Conservation (phyloP, 2,888 invertebrate genomes). For the Chymomyza amoena region DNA sequence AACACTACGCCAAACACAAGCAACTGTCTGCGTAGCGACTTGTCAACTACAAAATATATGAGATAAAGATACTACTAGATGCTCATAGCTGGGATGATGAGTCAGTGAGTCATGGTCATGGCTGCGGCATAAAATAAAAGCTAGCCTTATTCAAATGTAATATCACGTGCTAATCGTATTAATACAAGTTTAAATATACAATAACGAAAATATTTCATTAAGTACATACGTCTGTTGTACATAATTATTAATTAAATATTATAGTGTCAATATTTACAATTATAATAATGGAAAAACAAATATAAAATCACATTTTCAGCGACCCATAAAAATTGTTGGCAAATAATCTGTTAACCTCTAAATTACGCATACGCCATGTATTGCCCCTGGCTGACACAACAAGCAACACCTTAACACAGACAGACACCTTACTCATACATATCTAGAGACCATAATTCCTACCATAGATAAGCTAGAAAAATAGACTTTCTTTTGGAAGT, state of each 20-base stretch:
- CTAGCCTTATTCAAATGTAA: constrained; percentile 25
- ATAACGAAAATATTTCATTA: constrained; percentile 38
- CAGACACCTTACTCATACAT: constrained; percentile 4
- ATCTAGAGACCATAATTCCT: constrained; percentile 1
- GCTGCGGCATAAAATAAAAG: not conserved
- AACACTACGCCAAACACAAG: constrained; percentile 60
- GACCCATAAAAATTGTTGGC: constrained; percentile 54
- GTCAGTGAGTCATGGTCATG: not conserved
- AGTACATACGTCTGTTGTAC: constrained; percentile 5
- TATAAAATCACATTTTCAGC: constrained; percentile 61
- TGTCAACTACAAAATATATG: not conserved
- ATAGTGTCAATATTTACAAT: constrained; percentile 50
- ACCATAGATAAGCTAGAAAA: constrained; percentile 22
- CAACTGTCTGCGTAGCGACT: constrained; percentile 49
- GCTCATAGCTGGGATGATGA: constrained; percentile 6
- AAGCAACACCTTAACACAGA: constrained; percentile 58
- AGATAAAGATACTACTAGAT: not conserved
- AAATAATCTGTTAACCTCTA: not conserved
- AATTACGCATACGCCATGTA: not conserved
- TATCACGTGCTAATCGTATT: constrained; percentile 47
- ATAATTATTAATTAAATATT: constrained; percentile 30
- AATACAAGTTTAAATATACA: constrained; percentile 16
- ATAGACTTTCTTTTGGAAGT: constrained; percentile 33
- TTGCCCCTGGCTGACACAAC: constrained; percentile 16
- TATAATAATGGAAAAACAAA: constrained; percentile 24